Evolutionary conservation across 2,113 vertebrate species (phyloP).

Genomic region (Phalacrocorax aristotelis): DNA sequence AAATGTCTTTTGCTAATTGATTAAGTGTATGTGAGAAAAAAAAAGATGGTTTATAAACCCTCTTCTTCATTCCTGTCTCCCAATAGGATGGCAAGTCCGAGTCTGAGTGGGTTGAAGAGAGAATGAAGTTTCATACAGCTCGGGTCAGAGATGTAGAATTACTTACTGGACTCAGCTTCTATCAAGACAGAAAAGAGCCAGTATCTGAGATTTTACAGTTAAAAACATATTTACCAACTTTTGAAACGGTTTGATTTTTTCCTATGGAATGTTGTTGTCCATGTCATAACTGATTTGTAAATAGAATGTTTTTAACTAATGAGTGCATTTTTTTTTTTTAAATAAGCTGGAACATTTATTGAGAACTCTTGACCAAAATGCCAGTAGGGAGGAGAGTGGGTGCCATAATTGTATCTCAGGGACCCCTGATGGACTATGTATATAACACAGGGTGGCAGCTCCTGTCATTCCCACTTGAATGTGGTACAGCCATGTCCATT

Average conservation of each 20-base stretch:
- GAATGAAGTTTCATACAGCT: conserved; percentile 83
- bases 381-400: conserved; percentile 47
- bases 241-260: conserved; percentile 60
- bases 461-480: conserved; percentile 20
- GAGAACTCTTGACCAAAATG: conserved; percentile 47
- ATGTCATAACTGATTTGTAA: conserved; percentile 21
- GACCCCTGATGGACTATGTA: conserved; percentile 53
- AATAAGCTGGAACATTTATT: conserved; percentile 46
- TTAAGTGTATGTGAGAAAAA: background rate
- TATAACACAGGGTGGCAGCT: background rate
- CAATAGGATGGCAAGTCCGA: conserved; percentile 65
- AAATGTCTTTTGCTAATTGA: background rate
- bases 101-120: conserved; percentile 82
- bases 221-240: conserved; percentile 85
- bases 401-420: conserved; percentile 70
- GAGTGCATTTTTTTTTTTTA: background rate
- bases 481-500: background rate
- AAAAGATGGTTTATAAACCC: background rate
- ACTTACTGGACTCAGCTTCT: conserved; percentile 94
- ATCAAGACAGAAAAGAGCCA: conserved; percentile 84
- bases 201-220: conserved; percentile 87
- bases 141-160: conserved; percentile 89
- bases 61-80: background rate
- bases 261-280: background rate
- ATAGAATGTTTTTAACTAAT: conserved; percentile 50